These are phyloP conservation scores for Nebria ingens DNA, from an alignment of 1,140 invertebrate species.

Conservation along the genomic window DNA sequence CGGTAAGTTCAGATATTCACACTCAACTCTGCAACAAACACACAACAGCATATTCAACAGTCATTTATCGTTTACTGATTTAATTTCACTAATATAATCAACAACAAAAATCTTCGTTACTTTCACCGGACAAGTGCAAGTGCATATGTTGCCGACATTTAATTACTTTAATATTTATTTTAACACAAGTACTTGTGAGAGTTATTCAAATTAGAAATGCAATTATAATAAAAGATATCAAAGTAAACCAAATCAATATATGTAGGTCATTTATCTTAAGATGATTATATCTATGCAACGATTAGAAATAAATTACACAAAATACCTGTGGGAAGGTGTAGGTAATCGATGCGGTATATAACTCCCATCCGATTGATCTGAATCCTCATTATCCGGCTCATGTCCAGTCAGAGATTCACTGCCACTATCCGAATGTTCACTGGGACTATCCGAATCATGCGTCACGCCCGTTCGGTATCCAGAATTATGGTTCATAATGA, in stretches of 20 bases:
- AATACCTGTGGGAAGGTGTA: constrained; percentile 18
- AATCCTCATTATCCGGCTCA: constrained; percentile 59
- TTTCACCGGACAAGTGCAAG: background rate
- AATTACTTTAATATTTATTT: background rate
- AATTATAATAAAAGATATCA: too few species aligned
- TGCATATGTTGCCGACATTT: background rate
- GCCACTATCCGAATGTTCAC: constrained; percentile 34
- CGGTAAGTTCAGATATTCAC: constrained; percentile 5
- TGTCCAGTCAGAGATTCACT: constrained; percentile 41
- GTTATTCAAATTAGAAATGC: background rate
- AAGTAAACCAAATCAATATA: too few species aligned
- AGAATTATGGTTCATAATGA: constrained; percentile 66
- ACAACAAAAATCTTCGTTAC: background rate
- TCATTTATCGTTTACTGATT: too few species aligned
- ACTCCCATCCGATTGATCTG: constrained; percentile 51
- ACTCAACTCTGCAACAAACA: background rate
- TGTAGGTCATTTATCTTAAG: too few species aligned
- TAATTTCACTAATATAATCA: background rate
- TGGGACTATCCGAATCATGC: constrained; percentile 51
- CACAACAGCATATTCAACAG: too few species aligned
- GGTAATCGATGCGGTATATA: constrained; percentile 47
- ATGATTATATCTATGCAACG: too few species aligned
- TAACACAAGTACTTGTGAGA: too few species aligned
- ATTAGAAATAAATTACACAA: background rate
- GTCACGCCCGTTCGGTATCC: constrained; percentile 56